These are phyloP conservation scores for Bradypodion pumilum DNA, from an alignment of 2,797 vertebrate genomes.

Conservation along the genomic window DNA sequence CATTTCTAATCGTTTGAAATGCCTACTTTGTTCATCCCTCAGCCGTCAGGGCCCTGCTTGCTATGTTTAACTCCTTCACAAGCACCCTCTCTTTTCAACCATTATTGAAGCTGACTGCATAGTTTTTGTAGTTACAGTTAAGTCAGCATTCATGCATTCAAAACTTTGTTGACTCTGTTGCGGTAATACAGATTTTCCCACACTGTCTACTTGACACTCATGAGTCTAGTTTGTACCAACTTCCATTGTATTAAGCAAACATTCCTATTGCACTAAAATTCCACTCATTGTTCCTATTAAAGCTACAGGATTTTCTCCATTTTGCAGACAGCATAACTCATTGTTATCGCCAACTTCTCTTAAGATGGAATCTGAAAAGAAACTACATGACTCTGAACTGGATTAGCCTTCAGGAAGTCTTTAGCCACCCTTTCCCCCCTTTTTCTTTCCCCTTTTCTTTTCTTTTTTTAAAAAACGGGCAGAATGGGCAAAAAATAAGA, in stretches of 20 bases:
- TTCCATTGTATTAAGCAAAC: conserved; percentile 78
- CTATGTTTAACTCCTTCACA: conserved; percentile 65
- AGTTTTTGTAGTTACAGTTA: conserved; percentile 61
- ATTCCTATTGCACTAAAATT: conserved; percentile 72
- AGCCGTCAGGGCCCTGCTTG: conserved; percentile 49
- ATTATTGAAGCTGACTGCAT: conserved; percentile 60
- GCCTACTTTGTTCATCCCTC: conserved; percentile 45
- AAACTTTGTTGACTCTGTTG: conserved; percentile 76
- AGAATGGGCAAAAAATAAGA: conserved; percentile 70
- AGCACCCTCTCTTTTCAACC: conserved; percentile 49
- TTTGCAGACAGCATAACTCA: conserved; percentile 73
- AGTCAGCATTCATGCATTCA: conserved; percentile 57
- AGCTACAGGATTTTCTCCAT: conserved; percentile 79
- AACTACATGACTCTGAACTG: conserved; percentile 78
- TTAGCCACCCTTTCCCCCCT: conserved; percentile 67
- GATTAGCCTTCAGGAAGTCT: conserved; percentile 81
- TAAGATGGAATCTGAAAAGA: conserved; percentile 80
- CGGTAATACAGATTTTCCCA: conserved; percentile 75
- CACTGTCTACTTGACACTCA: conserved; percentile 76
- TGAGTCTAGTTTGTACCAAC: conserved; percentile 71
- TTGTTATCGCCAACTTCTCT: conserved; percentile 77
- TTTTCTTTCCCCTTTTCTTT: no score
- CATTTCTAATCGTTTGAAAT: conserved; percentile 58
- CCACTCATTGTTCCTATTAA: conserved; percentile 77
- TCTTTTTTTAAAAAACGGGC: conserved; percentile 67